phyloP scores from a whole-genome alignment of 2,888 invertebrate species.

The Sisyra nigra region DNA sequence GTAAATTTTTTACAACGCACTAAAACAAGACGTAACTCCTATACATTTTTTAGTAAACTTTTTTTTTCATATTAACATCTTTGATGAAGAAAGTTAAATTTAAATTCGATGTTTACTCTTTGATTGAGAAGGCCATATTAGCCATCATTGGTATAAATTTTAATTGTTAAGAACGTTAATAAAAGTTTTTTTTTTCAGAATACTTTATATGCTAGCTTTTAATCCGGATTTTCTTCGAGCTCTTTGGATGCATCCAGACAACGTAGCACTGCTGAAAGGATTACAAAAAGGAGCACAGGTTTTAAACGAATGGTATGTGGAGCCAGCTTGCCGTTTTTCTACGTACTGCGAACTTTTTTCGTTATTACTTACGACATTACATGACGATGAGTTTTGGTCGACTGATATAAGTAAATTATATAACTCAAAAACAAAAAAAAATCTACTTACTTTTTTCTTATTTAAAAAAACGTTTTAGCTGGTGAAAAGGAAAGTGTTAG shows the following conservation, averaged over 20 bases:
- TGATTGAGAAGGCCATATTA: too few relatives aligned
- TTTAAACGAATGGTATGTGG: conserved; percentile 22
- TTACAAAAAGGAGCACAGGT: conserved; percentile 24
- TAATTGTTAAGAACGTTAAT: not conserved
- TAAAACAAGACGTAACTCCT: too few relatives aligned
- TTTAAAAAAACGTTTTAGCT: not conserved
- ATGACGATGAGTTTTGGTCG: conserved; percentile 69
- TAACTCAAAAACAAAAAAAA: not conserved
- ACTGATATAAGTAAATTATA: conserved; percentile 27
- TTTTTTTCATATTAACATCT: too few relatives aligned
- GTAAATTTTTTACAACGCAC: too few relatives aligned
- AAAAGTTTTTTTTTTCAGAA: conserved; percentile 14
- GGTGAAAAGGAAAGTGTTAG: conserved; percentile 13
- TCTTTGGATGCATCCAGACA: conserved; percentile 44
- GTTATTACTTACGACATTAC: conserved; percentile 62
- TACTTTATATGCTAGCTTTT: conserved; percentile 33
- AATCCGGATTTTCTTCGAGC: conserved; percentile 61
- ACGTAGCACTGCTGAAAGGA: conserved; percentile 18
- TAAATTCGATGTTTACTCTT: too few relatives aligned
- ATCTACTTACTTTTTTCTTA: not conserved
- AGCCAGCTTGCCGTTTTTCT: conserved; percentile 30
- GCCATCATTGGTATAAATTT: too few relatives aligned
- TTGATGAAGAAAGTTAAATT: too few relatives aligned
- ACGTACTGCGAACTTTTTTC: conserved; percentile 75
- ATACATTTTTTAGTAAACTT: too few relatives aligned